These are phyloP conservation scores for Catagonus wagneri DNA, from an alignment of 2,113 vertebrate genomes.

Conservation along the genomic window DNA sequence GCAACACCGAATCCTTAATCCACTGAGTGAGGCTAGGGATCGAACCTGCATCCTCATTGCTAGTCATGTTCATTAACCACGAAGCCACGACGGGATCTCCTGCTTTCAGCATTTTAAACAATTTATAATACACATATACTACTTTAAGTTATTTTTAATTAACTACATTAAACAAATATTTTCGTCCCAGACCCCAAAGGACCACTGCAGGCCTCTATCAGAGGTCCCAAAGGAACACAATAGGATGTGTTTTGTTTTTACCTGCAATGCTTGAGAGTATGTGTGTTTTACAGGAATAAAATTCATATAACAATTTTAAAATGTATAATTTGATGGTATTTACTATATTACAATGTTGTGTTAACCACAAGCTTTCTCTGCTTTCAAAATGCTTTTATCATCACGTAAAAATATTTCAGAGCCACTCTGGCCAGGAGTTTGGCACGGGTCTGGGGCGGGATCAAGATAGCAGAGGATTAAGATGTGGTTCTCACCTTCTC, in stretches of 20 bases:
- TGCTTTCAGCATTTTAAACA: too few species aligned
- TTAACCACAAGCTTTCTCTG: background rate
- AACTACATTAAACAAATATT: background rate
- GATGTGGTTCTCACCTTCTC: too few species aligned
- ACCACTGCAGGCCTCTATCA: background rate
- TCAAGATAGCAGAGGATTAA: too few species aligned
- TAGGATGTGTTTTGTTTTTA: background rate
- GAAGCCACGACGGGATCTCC: too few species aligned
- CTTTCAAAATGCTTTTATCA: background rate
- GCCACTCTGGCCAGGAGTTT: too few species aligned
- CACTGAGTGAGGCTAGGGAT: too few species aligned
- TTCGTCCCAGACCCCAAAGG: background rate
- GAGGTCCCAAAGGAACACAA: background rate
- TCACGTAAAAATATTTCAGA: background rate
- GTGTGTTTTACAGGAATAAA: background rate
- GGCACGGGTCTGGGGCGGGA: too few species aligned
- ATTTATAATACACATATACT: background rate
- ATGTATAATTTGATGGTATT: background rate
- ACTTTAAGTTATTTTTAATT: slow-evolving; percentile 1
- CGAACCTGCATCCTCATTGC: too few species aligned
- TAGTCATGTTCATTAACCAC: too few species aligned
- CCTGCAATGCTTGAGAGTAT: rapidly evolving
- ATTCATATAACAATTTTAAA: background rate
- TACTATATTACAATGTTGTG: background rate
- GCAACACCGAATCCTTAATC: too few species aligned